Evolutionary conservation across 2,888 invertebrate species (phyloP), one percentile per base, ranked within the genome.

Genomic region (Caenorhabditis wallacei): DNA sequence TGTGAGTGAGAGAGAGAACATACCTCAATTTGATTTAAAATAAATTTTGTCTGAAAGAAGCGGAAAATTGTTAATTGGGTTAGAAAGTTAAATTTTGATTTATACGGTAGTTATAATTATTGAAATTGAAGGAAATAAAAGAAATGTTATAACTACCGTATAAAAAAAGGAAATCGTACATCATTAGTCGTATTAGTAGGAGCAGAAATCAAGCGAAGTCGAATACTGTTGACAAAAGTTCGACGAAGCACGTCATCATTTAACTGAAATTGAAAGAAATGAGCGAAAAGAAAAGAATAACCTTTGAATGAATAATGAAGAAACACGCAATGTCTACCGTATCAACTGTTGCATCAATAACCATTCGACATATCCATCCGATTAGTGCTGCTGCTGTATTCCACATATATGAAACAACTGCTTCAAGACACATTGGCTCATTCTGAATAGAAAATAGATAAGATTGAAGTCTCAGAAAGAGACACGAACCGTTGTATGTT

Each of bases 291-390:
- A 13, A 24, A 56, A 2, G 20, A 22, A 22, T 57, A n/a, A 72
- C 72, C 68, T 66, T 72, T 5, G 64, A 40, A 24, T 43, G 57
- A 30, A 48, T 20, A 20, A 63, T 20, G 43, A 66, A 35, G 35
- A 75, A 56, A 22, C 46, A 57, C 7, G 59, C 57, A 8, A 57
- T 30, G 37, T 69, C 54, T 79, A 87, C 87, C 75, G 79, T 78
- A 57, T 87, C 87, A 63, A 87, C 84, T 26, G 81, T 69, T n/a
- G 85, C 85, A 61, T 87, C 87, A 20, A 87, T 72, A 1, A 82
- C 70, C 87, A 87, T 87, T 43, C 87, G 68, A 51, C 80, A 30
- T 53, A 87, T 74, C 87, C 87, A 87, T 54, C 87, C 87, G 35
- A 84, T 59, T 13, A 76, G 71, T 11, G 87, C 84, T 10, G 87